A percentile compares a stretch with the other conserved stretches of the same genome.
phyloP scores from a whole-genome alignment of 2,797 vertebrate species.

The Enteromius anoplus region DNA sequence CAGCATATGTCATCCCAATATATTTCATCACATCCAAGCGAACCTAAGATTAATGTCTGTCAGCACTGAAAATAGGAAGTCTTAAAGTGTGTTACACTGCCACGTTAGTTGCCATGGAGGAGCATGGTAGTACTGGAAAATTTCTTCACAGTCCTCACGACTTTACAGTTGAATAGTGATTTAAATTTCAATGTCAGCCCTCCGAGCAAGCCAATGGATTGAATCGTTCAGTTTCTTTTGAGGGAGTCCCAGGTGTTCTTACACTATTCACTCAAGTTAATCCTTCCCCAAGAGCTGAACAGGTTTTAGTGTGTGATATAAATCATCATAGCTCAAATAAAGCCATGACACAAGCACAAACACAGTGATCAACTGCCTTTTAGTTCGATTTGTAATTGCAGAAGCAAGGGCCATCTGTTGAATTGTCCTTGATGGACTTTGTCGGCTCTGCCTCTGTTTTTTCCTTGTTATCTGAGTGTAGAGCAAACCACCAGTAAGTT shows the following conservation, averaged over 20 bases:
- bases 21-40: slow-evolving; percentile 12
- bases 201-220: slow-evolving; percentile 25
- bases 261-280: slow-evolving; percentile 32
- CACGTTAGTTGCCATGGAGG: slow-evolving; percentile 38
- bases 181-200: slow-evolving; percentile 47
- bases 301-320: slow-evolving; percentile 14
- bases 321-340: slow-evolving; percentile 38
- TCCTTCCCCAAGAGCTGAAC: slow-evolving; percentile 27
- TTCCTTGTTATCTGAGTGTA: neutral
- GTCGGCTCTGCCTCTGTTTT: slow-evolving; percentile 8
- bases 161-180: slow-evolving; percentile 45
- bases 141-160: slow-evolving; percentile 16
- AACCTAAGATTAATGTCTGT: slow-evolving; percentile 16
- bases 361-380: slow-evolving; percentile 12
- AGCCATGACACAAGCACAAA: slow-evolving; percentile 28
- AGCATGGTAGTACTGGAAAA: slow-evolving; percentile 28
- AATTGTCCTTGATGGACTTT: slow-evolving; percentile 23
- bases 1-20: neutral
- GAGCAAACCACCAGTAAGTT: slow-evolving; percentile 6
- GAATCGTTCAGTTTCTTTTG: slow-evolving; percentile 37
- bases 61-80: slow-evolving; percentile 2
- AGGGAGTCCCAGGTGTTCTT: slow-evolving; percentile 44
- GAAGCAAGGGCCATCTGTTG: slow-evolving; percentile 4
- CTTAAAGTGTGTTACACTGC: slow-evolving; percentile 8
- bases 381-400: neutral